These are phyloP conservation scores for Prenolepis imparis DNA, from an alignment of 2,888 invertebrate genomes.

Conservation along the genomic window DNA sequence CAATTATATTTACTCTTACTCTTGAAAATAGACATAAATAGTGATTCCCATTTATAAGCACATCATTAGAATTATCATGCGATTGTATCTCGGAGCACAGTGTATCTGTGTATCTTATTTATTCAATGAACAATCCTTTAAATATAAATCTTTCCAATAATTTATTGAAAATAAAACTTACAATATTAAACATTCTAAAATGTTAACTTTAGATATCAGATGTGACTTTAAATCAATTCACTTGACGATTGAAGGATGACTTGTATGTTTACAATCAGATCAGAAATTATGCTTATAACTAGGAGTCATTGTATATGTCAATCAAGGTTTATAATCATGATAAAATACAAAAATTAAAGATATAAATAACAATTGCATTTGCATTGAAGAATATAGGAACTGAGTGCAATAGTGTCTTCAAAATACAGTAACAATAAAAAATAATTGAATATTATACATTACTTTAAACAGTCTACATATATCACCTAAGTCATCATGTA, in stretches of 20 bases:
- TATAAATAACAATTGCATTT: slow-evolving; percentile 35
- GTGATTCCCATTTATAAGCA: not conserved
- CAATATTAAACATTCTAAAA: not conserved
- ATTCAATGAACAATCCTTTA: not conserved
- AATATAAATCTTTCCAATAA: not conserved
- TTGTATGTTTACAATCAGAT: not conserved
- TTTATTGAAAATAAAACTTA: not conserved
- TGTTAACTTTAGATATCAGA: not conserved
- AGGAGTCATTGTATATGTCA: not conserved
- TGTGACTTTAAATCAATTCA: not conserved
- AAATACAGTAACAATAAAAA: not conserved
- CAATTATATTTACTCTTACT: slow-evolving; percentile 1
- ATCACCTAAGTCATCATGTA: slow-evolving; percentile 45
- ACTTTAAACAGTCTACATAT: slow-evolving; percentile 54
- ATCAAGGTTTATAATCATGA: not conserved
- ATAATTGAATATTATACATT: slow-evolving; percentile 7
- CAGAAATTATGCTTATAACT: not conserved
- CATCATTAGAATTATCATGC: not conserved
- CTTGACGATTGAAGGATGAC: not conserved
- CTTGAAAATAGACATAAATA: slow-evolving; percentile 18
- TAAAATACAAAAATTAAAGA: slow-evolving; percentile 48
- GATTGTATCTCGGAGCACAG: not conserved
- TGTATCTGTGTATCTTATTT: not conserved
- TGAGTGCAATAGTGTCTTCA: slow-evolving; percentile 1
- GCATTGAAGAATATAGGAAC: slow-evolving; percentile 65